These are phyloP conservation scores for Timandra comae DNA, from an alignment of 2,888 invertebrate species.

Conservation along the genomic window DNA sequence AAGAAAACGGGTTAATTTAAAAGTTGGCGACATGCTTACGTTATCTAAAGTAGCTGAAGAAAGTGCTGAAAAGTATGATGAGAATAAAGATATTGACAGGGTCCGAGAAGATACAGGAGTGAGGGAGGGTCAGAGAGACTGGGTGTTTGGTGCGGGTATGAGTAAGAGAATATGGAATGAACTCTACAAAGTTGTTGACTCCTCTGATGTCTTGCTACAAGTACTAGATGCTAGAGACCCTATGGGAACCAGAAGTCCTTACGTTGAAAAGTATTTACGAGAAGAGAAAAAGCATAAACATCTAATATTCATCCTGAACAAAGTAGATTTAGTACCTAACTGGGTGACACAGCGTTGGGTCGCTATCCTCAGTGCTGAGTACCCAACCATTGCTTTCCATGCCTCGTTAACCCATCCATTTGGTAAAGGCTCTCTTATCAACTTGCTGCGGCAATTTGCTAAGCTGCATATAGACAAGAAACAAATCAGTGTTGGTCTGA, in stretches of 20 bases:
- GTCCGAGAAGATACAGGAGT: conserved; percentile 89
- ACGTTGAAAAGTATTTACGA: conserved; percentile 93
- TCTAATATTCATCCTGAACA: conserved; percentile 97
- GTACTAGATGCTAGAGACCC: conserved; percentile 98
- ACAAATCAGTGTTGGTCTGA: conserved; percentile 98
- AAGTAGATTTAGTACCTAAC: conserved; percentile 96
- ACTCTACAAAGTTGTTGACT: conserved; percentile 98
- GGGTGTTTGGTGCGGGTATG: conserved; percentile 97
- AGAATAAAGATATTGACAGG: conserved; percentile 89
- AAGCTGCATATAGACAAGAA: conserved; percentile 97
- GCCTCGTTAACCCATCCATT: conserved; percentile 99
- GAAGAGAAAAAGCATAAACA: conserved; percentile 98
- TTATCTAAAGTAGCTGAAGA: conserved; percentile 84
- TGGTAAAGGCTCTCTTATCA: conserved; percentile 97
- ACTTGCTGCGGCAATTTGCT: conserved; percentile 94
- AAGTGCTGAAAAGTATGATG: conserved; percentile 85
- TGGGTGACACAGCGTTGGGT: conserved; percentile 99
- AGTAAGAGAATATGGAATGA: conserved; percentile 99
- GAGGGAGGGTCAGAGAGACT: conserved; percentile 89
- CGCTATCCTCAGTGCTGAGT: conserved; percentile 92
- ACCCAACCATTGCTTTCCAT: conserved; percentile 98
- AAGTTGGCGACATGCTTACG: conserved; percentile 85
- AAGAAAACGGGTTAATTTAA: conserved; percentile 91
- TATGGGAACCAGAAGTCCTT: conserved; percentile 94
- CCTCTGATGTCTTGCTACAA: conserved; percentile 97